A percentile compares a stretch with the other conserved stretches of the same genome.
Conservation (phyloP, 2,113 vertebrate species). For the Tupaia chinensis region DNA sequence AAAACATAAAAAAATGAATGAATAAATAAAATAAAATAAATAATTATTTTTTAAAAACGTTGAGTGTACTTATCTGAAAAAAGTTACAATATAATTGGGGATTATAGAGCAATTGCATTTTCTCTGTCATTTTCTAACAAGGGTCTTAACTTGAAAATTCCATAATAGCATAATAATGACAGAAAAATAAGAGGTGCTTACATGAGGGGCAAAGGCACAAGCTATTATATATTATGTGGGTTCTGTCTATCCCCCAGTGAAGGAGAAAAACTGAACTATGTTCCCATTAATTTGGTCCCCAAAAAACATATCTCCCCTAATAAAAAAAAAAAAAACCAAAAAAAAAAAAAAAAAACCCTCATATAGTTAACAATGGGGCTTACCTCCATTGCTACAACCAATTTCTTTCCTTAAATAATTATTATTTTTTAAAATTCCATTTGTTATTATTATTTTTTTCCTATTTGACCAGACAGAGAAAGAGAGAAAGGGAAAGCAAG, state of each 20-base stretch:
- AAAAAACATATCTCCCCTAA: background rate
- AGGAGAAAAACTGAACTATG: background rate
- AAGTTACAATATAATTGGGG: background rate
- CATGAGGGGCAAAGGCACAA: background rate
- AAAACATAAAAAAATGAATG: no score
- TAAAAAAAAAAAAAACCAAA: no score
- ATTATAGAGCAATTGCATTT: background rate
- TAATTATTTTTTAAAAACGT: no score
- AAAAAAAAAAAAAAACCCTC: no score
- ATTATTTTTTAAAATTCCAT: no score
- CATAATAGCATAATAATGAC: background rate
- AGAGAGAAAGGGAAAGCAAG: no score
- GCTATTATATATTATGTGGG: background rate
- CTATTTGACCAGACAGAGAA: no score
- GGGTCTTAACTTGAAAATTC: background rate
- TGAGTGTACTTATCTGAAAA: background rate
- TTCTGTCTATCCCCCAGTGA: background rate
- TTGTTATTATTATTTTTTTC: no score
- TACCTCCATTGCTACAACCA: background rate
- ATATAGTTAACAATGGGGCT: background rate
- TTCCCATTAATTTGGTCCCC: background rate
- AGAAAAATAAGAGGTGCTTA: background rate
- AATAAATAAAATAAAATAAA: no score
- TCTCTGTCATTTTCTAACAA: conserved; percentile 22
- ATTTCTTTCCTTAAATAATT: no score